phyloP scores from a whole-genome alignment of 1,140 invertebrate species.

The Euwallacea fornicatus region DNA sequence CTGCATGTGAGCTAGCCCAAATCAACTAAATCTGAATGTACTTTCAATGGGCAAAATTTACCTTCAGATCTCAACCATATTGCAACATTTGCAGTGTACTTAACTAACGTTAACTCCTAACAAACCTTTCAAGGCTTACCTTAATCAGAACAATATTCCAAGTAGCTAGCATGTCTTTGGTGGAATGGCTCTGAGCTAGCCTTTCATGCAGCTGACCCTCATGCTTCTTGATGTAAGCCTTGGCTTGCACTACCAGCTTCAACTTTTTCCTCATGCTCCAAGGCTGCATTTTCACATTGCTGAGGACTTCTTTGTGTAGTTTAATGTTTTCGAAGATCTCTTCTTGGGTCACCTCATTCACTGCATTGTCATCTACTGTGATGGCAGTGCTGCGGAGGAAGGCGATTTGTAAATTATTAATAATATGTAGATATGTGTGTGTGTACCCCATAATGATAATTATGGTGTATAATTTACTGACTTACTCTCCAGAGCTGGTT shows the following conservation, averaged over 20 bases:
- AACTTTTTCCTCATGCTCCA: constrained; percentile 86
- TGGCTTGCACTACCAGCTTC: constrained; percentile 81
- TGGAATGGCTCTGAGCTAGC: constrained; percentile 83
- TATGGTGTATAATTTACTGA: constrained; percentile 57
- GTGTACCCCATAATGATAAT: too few relatives aligned
- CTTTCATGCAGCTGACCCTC: constrained; percentile 88
- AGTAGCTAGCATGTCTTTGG: constrained; percentile 80
- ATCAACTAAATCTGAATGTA: too few relatives aligned
- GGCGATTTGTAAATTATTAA: neutral
- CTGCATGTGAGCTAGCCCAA: too few relatives aligned
- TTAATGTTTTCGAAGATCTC: constrained; percentile 90
- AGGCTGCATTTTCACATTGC: constrained; percentile 84
- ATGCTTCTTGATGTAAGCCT: constrained; percentile 82
- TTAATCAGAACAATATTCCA: constrained; percentile 67
- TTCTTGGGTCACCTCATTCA: constrained; percentile 69
- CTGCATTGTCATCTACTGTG: constrained; percentile 68
- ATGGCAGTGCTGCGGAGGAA: constrained; percentile 65
- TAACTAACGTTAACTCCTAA: too few relatives aligned
- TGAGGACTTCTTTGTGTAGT: constrained; percentile 90
- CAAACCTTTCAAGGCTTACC: constrained; percentile 28
- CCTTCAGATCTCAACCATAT: too few relatives aligned
- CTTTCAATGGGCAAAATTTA: too few relatives aligned
- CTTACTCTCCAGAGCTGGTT: constrained; percentile 83
- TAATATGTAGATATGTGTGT: too few relatives aligned
- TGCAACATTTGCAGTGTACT: too few relatives aligned